phyloP scores from a whole-genome alignment of 2,888 invertebrate genomes.

The Sarcophaga variegata region DNA sequence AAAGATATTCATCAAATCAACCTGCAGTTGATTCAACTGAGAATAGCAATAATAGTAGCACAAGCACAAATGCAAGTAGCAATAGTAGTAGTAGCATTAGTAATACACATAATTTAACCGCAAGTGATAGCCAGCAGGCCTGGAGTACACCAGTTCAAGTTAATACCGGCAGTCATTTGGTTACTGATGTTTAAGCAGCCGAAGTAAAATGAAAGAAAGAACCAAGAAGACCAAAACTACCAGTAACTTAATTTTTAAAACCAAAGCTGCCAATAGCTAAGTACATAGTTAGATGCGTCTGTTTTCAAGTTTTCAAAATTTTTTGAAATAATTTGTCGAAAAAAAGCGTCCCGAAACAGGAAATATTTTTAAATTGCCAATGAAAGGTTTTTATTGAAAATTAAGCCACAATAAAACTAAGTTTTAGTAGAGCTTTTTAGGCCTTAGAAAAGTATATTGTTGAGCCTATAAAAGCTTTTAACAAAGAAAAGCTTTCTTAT shows the following conservation, averaged over 20 bases:
- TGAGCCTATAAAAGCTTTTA: too few relatives aligned
- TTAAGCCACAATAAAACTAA: too few relatives aligned
- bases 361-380: not conserved
- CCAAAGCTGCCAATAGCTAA: conserved; percentile 52
- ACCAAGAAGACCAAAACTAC: not conserved
- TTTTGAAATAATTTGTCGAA: not conserved
- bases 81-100: conserved; percentile 61
- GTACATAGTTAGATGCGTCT: not conserved
- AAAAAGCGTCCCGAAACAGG: not conserved
- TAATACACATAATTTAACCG: conserved; percentile 56
- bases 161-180: conserved; percentile 80
- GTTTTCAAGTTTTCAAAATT: not conserved
- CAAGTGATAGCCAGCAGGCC: conserved; percentile 56
- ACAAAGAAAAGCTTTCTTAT: too few relatives aligned
- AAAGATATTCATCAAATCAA: not conserved
- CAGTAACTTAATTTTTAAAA: not conserved
- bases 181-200: conserved; percentile 80
- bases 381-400: not conserved
- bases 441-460: too few relatives aligned
- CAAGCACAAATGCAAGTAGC: conserved; percentile 71
- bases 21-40: conserved; percentile 67
- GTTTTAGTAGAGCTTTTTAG: too few relatives aligned
- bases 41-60: conserved; percentile 70
- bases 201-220: not conserved
- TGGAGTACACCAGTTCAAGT: conserved; percentile 66